Conservation (phyloP, 2,113 vertebrate species). For the Campylorhamphus procurvoides region DNA sequence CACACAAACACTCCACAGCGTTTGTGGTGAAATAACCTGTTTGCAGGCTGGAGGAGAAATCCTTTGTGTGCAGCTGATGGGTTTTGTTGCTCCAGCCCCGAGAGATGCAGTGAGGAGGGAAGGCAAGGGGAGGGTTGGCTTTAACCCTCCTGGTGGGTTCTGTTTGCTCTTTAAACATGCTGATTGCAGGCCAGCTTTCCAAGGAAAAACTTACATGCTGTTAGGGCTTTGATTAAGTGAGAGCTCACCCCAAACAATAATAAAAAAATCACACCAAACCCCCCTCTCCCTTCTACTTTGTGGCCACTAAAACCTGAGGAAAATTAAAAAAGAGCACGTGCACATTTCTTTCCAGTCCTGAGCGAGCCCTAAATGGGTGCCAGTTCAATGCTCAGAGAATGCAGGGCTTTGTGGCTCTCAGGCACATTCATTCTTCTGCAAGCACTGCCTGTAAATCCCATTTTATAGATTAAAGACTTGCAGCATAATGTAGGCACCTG, state of each 20-base stretch:
- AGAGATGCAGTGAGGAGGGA: not conserved
- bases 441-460: constrained; percentile 4
- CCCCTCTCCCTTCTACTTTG: not conserved
- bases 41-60: constrained; percentile 39
- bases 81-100: constrained; percentile 16
- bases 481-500: constrained; percentile 45
- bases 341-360: not conserved
- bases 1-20: not conserved
- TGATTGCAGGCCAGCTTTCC: constrained; percentile 5
- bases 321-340: not conserved
- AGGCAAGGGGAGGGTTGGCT: not conserved
- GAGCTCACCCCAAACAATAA: not conserved
- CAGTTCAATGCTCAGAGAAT: not conserved
- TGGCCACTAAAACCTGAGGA: not conserved
- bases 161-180: not conserved
- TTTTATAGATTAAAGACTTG: constrained; percentile 29
- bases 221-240: not conserved
- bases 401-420: not conserved
- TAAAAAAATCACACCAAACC: not conserved
- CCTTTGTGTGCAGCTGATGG: constrained; percentile 45
- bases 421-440: not conserved
- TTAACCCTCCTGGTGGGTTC: not conserved
- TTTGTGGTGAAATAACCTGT: not conserved
- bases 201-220: not conserved
- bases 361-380: not conserved